Base-by-base conservation (phyloP, 1,140 invertebrate species). In the Harlomillsia oculata region DNA sequence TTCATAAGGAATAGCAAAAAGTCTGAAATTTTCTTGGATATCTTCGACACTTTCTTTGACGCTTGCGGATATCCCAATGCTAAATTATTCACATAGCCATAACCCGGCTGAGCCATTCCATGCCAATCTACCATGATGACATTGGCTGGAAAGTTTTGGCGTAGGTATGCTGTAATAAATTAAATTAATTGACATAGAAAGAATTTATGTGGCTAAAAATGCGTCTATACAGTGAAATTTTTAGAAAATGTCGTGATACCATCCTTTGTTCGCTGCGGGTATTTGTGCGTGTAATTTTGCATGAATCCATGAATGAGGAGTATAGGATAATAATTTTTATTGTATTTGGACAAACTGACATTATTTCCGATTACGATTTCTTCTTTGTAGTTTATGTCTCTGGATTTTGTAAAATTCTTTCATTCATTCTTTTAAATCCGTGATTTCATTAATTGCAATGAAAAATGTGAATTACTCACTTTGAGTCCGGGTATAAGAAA, bases 251-350 rank as follows among this genome's bases (percentile, higher is more conserved):
- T 21, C 37, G n/a, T n/a, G n/a, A n/a, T 52, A 58, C 56, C 56
- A 32, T 59, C 43, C 53, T 59, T 59, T 20, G 56, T 53, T 20
- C 50, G 20, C 26, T 59, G 56, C 5, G 56, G 56, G 23, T 53
- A 59, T 28, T 44, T 37, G 13, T 39, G 46, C 5, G 56, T 46
- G 30, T 25, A 53, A 30, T 59, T 59, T 25, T 53, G 40, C 56
- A 59, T 59, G 50, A 45, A 59, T 32, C 50, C 56, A 39, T 59
- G 56, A 53, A 59, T 59, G 6, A 59, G 8, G 8, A 59, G 14
- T 29, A 53, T 53, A 0, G 50, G 49, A 40, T 52, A 48, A 23
- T 45, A 53, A 28, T 32, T 29, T 13, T 49, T 40, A 37, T 53
- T 59, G 25, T 59, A 59, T 14, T 48, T 52, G 2, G 39, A 59